Evolutionary conservation across 2,113 vertebrate species (phyloP).

Genomic region (Oryzias javanicus): DNA sequence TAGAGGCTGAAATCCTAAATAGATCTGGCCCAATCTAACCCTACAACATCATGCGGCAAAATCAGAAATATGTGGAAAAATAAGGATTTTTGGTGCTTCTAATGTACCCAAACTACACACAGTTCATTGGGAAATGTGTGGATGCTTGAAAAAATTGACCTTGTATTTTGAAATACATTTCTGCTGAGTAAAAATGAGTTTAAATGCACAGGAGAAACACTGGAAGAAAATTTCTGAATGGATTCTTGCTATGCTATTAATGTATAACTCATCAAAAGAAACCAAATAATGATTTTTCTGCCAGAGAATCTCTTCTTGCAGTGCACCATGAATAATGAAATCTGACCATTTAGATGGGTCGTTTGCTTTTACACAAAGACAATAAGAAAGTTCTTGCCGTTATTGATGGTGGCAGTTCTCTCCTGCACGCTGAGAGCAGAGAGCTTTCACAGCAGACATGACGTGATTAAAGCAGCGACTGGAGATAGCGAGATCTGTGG

Average conservation of each 20-base stretch:
- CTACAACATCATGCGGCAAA: too few species aligned
- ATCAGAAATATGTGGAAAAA: not conserved
- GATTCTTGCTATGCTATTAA: conserved; percentile 20
- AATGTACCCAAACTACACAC: not conserved
- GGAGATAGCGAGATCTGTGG: conserved; percentile 70
- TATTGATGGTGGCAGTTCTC: conserved; percentile 67
- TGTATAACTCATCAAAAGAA: conserved; percentile 35
- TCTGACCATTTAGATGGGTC: conserved; percentile 67
- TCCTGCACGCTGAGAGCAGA: conserved; percentile 13
- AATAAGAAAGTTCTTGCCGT: conserved; percentile 63
- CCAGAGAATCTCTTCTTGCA: conserved; percentile 29
- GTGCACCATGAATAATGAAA: conserved; percentile 56
- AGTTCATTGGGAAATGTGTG: not conserved
- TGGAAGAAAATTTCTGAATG: conserved; percentile 37
- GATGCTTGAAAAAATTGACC: conserved; percentile 7
- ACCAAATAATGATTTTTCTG: conserved; percentile 46
- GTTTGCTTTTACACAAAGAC: conserved; percentile 55
- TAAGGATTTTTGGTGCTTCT: not conserved
- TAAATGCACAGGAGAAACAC: conserved; percentile 56
- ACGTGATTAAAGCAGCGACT: conserved; percentile 74
- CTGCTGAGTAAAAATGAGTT: too few species aligned
- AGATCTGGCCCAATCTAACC: too few species aligned
- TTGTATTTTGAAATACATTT: conserved; percentile 43
- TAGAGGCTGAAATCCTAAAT: too few species aligned
- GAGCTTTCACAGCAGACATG: conserved; percentile 48